Conservation (phyloP, 2,113 vertebrate species). For the Oenanthe melanoleuca region DNA sequence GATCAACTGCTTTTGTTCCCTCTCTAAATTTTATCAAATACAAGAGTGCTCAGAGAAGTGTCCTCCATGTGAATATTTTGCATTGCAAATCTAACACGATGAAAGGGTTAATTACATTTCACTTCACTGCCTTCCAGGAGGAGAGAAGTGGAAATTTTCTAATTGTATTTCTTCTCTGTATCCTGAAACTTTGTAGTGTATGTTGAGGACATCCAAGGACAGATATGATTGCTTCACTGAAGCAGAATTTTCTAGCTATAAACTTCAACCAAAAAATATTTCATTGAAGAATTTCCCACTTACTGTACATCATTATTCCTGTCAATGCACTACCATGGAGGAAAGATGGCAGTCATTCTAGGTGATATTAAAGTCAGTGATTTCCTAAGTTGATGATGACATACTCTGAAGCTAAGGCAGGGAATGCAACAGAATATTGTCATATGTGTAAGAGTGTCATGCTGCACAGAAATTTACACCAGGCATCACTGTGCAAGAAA, state of each 20-base stretch:
- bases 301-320: constrained; percentile 64
- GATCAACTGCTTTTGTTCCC: background rate
- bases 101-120: constrained; percentile 30
- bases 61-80: background rate
- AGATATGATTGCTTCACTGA: constrained; percentile 53
- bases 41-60: background rate
- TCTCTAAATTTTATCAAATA: background rate
- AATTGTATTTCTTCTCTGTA: constrained; percentile 33
- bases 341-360: constrained; percentile 48
- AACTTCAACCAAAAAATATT: constrained; percentile 10
- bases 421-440: background rate
- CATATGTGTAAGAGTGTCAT: background rate
- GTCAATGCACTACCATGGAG: constrained; percentile 31
- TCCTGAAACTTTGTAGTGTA: background rate
- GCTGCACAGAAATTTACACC: background rate
- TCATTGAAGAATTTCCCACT: constrained; percentile 47
- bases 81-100: background rate
- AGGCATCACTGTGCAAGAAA: background rate
- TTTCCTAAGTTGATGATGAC: constrained; percentile 10
- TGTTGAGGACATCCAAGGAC: constrained; percentile 64
- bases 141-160: constrained; percentile 54
- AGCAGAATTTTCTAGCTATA: constrained; percentile 40
- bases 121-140: constrained; percentile 21
- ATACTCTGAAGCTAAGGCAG: background rate
- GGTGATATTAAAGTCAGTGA: background rate